Percentiles rank a stretch among this genome's conserved stretches.
Evolutionary conservation across 30 jellyfish, hydroid and myxozoan genomes (phyloP).

Genomic region (Catostylus mosaicus): DNA sequence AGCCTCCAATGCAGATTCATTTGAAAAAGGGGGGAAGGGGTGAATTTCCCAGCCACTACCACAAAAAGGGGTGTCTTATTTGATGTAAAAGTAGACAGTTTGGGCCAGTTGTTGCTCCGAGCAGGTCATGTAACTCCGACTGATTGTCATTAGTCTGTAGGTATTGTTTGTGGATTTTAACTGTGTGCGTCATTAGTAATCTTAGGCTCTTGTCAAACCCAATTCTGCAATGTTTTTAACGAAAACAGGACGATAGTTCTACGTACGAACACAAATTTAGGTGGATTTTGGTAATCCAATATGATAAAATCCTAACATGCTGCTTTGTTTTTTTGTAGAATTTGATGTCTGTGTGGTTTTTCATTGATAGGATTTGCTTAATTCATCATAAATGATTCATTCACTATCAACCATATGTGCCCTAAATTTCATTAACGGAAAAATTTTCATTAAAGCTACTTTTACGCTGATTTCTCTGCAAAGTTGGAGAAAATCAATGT

Average conservation of each 20-base stretch:
- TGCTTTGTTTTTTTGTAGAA: slow-evolving; percentile 11
- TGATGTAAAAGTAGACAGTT: too few relatives aligned
- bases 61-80: too few relatives aligned
- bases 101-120: too few relatives aligned
- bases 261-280: not conserved
- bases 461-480: not conserved
- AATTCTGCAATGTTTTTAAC: not conserved
- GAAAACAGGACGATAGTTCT: not conserved
- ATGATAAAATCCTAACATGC: not conserved
- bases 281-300: not conserved
- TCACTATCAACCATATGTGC: not conserved
- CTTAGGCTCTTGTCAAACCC: too few relatives aligned
- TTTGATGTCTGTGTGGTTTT: too few relatives aligned
- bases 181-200: too few relatives aligned
- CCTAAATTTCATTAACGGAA: not conserved
- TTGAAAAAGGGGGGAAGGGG: too few relatives aligned
- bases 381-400: not conserved
- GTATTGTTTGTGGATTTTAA: too few relatives aligned
- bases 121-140: too few relatives aligned
- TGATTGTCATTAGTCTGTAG: too few relatives aligned
- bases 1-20: too few relatives aligned
- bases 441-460: not conserved
- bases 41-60: too few relatives aligned
- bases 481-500: not conserved
- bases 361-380: not conserved